Base-by-base conservation (phyloP, 2,113 vertebrate species). In the Coregonus clupeaformis region DNA sequence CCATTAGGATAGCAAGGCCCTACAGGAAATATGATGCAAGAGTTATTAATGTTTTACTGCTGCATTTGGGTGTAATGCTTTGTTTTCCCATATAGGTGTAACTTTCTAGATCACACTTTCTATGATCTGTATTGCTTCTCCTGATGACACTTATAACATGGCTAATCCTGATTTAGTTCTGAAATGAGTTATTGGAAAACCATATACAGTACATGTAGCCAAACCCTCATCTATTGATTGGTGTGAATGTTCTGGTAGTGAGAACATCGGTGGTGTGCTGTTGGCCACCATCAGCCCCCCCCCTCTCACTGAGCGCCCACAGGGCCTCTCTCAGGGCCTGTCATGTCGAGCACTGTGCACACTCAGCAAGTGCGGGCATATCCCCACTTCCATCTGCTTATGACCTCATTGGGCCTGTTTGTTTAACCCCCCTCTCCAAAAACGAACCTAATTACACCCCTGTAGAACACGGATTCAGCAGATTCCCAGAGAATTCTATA, bases 301-400 rank as follows among this genome's bases (percentile, higher is more conserved):
- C 1, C 74, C 52, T 3, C 77, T 5, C 22, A 77, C 82, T 68
- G 78, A 83, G 81, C 81, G 74, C 84, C 88, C 88, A 52, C 73
- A 86, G 89, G 90, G 88, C 85, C 79, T 74, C 88, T 86, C 87
- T 79, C 81, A 52, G 49, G 49, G 49, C 12, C 85, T 80, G 89
- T 93, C 90, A 92, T 87, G 87, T 91, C 86, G 83, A 89, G 89
- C 85, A 84, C 85, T 84, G 87, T 92, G 91, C 92, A 91, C 91
- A 93, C 91, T 92, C 91, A 93, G 92, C 92, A 93, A 93, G 92
- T 91, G 89, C 87, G 91, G 91, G 83, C 92, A 91, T 89, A 91
- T 93, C 90, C 79, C 89, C 86, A 87, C 89, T 92, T 91, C 88
- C 87, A 91, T 93, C 90, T 91, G 90, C 86, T 81, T 89, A 88